Evolutionary conservation across 2,797 vertebrate genomes (phyloP).

Genomic region (Poeciliopsis presidionis): DNA sequence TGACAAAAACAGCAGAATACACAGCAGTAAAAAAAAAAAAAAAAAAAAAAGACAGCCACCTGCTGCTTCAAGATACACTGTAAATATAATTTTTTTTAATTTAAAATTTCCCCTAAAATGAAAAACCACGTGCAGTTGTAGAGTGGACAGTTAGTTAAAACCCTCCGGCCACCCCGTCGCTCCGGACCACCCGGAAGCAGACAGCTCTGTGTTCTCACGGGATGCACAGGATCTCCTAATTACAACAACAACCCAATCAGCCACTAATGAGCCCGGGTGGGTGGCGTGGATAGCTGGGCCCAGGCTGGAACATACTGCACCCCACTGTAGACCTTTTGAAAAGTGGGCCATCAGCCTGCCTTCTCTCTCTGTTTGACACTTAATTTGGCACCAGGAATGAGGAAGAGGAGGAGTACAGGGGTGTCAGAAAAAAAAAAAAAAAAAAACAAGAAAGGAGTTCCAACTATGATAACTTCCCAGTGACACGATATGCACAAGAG

Average conservation of each 20-base stretch:
- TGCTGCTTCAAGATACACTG: slow-evolving; percentile 4
- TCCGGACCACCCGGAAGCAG: slow-evolving; percentile 71
- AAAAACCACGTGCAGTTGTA: background rate
- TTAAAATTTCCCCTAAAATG: background rate
- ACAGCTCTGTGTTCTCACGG: slow-evolving; percentile 63
- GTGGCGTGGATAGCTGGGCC: slow-evolving; percentile 40
- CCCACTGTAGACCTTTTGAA: slow-evolving; percentile 57
- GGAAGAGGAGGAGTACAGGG: slow-evolving; percentile 23
- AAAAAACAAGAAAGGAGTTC: slow-evolving; percentile 33
- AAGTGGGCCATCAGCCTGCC: slow-evolving; percentile 68
- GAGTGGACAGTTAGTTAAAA: slow-evolving; percentile 60
- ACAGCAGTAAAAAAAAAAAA: background rate
- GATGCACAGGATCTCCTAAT: slow-evolving; percentile 65
- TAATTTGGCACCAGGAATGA: slow-evolving; percentile 77
- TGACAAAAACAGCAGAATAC: background rate
- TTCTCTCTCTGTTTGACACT: slow-evolving; percentile 68
- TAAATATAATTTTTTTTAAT: background rate
- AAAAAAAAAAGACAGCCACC: background rate
- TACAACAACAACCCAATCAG: slow-evolving; percentile 76
- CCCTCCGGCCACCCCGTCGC: slow-evolving; percentile 46
- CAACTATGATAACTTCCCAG: background rate
- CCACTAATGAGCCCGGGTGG: slow-evolving; percentile 58
- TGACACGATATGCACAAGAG: background rate
- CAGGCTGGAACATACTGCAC: slow-evolving; percentile 64
- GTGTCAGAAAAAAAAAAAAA: slow-evolving; percentile 36